These are phyloP conservation scores for Phyto melanocephala DNA, from an alignment of 2,888 invertebrate genomes.

Conservation along the genomic window DNA sequence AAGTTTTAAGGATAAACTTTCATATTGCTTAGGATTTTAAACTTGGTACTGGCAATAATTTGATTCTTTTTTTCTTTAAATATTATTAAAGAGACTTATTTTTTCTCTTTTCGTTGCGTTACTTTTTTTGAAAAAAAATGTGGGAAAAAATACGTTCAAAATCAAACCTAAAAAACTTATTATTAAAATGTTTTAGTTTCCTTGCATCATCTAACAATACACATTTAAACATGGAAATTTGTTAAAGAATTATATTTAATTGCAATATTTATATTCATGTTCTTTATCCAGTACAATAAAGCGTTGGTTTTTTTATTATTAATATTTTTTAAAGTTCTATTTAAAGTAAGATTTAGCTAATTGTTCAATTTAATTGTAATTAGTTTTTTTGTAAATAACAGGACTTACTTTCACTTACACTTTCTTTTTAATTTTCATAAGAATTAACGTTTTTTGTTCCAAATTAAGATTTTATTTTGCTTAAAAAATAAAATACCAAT, in stretches of 20 bases:
- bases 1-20: too few relatives aligned
- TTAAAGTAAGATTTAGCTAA: neutral
- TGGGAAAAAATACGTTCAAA: neutral
- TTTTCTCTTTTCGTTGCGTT: neutral
- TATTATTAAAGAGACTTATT: neutral
- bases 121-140: too few relatives aligned
- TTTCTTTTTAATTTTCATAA: conserved; percentile 23
- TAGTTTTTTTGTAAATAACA: conserved; percentile 9
- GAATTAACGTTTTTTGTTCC: conserved; percentile 24
- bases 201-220: neutral
- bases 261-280: neutral
- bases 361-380: neutral
- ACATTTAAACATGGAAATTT: conserved; percentile 43
- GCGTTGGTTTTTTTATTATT: neutral
- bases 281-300: neutral
- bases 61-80: neutral
- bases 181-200: neutral
- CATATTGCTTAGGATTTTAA: too few relatives aligned
- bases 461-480: neutral
- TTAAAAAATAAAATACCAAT: neutral
- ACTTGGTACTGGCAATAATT: too few relatives aligned
- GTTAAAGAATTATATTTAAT: neutral
- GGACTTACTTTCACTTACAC: neutral
- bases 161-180: neutral
- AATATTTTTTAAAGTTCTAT: neutral